Conservation (phyloP, 2,113 vertebrate genomes). For the Thamnophis sirtalis region DNA sequence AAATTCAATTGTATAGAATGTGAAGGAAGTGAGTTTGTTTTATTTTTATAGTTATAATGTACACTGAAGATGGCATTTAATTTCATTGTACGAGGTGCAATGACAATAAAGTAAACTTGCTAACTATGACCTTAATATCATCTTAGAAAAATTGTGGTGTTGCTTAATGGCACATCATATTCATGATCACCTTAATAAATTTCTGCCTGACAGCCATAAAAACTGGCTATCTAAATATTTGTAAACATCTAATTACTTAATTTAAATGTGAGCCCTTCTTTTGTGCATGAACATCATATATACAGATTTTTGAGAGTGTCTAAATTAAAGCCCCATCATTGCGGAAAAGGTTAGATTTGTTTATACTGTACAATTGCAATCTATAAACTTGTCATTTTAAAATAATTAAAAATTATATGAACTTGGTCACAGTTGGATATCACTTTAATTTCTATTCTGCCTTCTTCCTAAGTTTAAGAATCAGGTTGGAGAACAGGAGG, state of each 20-base stretch:
- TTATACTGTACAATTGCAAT: not conserved
- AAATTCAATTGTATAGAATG: too few relatives aligned
- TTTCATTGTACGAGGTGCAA: too few relatives aligned
- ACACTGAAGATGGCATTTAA: too few relatives aligned
- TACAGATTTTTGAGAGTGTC: not conserved
- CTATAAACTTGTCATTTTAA: not conserved
- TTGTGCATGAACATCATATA: not conserved
- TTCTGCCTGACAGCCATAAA: not conserved
- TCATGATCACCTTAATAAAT: not conserved
- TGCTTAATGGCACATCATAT: not conserved
- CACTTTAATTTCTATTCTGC: slow-evolving; percentile 22
- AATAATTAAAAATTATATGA: not conserved
- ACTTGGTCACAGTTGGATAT: not conserved
- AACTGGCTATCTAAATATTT: not conserved
- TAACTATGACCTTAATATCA: not conserved
- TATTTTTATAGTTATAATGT: too few relatives aligned
- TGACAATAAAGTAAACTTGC: too few relatives aligned
- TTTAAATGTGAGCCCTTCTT: not conserved
- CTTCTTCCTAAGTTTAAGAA: slow-evolving; percentile 82
- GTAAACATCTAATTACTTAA: not conserved
- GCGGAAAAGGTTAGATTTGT: not conserved
- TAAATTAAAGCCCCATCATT: not conserved
- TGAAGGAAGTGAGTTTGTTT: too few relatives aligned
- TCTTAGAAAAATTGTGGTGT: not conserved
- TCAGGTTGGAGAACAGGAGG: slow-evolving; percentile 80